Evolutionary conservation across 2,113 vertebrate species (phyloP).

Genomic region (Sylvietta virens): DNA sequence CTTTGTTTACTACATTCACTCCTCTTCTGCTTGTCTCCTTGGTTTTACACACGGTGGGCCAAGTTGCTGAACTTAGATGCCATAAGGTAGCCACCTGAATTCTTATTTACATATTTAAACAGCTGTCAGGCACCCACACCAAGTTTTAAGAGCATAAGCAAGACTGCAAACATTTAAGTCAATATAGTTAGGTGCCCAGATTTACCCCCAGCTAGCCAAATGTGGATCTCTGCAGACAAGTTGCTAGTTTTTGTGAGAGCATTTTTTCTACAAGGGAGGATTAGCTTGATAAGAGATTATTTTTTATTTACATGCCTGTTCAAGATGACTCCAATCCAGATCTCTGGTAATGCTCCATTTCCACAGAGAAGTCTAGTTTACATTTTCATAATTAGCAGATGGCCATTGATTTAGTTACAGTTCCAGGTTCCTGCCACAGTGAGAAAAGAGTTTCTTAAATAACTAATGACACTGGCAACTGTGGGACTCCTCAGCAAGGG

Average conservation of each 20-base stretch:
- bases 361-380: not conserved
- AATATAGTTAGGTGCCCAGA: not conserved
- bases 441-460: not conserved
- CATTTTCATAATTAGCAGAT: not conserved
- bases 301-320: not conserved
- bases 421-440: not conserved
- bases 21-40: not conserved
- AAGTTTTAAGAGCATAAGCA: not conserved
- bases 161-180: not conserved
- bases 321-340: not conserved
- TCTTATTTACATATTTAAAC: not conserved
- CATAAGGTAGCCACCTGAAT: not conserved
- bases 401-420: not conserved
- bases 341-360: not conserved
- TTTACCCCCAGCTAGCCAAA: not conserved
- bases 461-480: not conserved
- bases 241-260: not conserved
- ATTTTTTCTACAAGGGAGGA: not conserved
- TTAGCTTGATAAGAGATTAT: not conserved
- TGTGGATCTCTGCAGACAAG: not conserved
- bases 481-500: not conserved
- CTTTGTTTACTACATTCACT: constrained; percentile 57
- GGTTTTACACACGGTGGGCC: not conserved
- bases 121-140: not conserved
- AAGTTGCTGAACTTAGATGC: not conserved